These are phyloP conservation scores for Glyphotaelius pellucidus DNA, from an alignment of 2,888 invertebrate genomes.

Conservation along the genomic window DNA sequence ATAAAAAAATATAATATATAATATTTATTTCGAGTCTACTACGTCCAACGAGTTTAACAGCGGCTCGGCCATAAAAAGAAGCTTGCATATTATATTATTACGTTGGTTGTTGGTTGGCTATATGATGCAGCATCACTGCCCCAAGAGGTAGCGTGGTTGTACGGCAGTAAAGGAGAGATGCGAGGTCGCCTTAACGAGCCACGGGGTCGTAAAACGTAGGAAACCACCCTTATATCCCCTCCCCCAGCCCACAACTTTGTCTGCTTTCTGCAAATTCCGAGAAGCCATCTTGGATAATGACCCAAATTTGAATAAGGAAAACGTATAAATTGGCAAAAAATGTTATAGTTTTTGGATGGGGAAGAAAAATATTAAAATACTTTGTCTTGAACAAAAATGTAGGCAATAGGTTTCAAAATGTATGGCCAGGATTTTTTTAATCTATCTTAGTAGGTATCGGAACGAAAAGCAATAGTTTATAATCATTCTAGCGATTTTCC, in stretches of 20 bases:
- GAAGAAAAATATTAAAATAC: background rate
- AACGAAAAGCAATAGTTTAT: too few species aligned
- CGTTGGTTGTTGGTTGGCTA: background rate
- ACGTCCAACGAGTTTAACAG: background rate
- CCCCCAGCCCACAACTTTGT: slow-evolving; percentile 29
- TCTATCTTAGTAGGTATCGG: too few species aligned
- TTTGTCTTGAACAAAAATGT: background rate
- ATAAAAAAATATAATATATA: too few species aligned
- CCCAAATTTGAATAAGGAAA: slow-evolving; percentile 33
- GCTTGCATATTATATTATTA: slow-evolving; percentile 13
- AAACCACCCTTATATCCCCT: slow-evolving; percentile 13
- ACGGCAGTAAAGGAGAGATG: slow-evolving; percentile 33
- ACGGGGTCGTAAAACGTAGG: slow-evolving; percentile 37
- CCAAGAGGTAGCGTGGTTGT: background rate
- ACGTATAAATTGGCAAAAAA: slow-evolving; percentile 3
- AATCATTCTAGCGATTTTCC: too few species aligned
- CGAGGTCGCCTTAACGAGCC: slow-evolving; percentile 37
- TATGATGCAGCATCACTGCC: background rate
- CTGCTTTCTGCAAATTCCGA: background rate
- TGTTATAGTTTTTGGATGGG: background rate
- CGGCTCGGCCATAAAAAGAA: background rate
- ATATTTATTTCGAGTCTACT: background rate
- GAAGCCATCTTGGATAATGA: slow-evolving; percentile 22
- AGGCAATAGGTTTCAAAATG: background rate
- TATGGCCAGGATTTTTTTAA: too few species aligned